Percentiles rank a stretch among this genome's conserved stretches.
phyloP scores from a whole-genome alignment of 2,888 invertebrate species.

The Tetragonula carbonaria region DNA sequence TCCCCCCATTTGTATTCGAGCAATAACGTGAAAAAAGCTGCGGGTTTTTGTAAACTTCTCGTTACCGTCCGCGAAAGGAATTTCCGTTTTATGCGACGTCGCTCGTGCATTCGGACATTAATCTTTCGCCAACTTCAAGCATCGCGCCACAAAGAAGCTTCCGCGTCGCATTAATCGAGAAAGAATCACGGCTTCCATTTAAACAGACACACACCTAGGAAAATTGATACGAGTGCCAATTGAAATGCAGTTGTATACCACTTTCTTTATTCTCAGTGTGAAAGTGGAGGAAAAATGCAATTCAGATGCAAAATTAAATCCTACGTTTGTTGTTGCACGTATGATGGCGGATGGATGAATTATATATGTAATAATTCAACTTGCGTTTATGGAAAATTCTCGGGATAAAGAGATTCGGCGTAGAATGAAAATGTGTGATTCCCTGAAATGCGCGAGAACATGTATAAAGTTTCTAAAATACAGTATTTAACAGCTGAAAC shows the following conservation, averaged over 20 bases:
- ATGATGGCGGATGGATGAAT: too few species aligned
- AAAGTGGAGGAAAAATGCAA: too few species aligned
- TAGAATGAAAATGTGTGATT: too few species aligned
- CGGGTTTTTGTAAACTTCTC: constrained; percentile 33
- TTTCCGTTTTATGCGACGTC: constrained; percentile 32
- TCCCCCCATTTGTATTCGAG: constrained; percentile 49
- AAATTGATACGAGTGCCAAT: background rate
- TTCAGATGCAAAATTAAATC: too few species aligned
- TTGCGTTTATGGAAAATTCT: too few species aligned
- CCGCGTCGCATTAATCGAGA: constrained; percentile 8
- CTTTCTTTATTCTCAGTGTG: too few species aligned
- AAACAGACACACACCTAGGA: background rate
- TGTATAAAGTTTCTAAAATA: too few species aligned
- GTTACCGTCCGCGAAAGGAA: constrained; percentile 33
- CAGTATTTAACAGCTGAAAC: too few species aligned
- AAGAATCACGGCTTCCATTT: background rate
- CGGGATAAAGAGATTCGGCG: too few species aligned
- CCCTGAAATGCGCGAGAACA: too few species aligned
- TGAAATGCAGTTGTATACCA: background rate
- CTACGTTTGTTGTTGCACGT: too few species aligned
- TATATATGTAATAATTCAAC: too few species aligned
- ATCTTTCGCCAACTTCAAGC: constrained; percentile 41
- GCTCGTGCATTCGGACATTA: constrained; percentile 25
- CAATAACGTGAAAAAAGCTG: constrained; percentile 39
- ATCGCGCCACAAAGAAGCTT: constrained; percentile 6